phyloP scores from a whole-genome alignment of 2,113 vertebrate species.

The Pogonocichla stellata region DNA sequence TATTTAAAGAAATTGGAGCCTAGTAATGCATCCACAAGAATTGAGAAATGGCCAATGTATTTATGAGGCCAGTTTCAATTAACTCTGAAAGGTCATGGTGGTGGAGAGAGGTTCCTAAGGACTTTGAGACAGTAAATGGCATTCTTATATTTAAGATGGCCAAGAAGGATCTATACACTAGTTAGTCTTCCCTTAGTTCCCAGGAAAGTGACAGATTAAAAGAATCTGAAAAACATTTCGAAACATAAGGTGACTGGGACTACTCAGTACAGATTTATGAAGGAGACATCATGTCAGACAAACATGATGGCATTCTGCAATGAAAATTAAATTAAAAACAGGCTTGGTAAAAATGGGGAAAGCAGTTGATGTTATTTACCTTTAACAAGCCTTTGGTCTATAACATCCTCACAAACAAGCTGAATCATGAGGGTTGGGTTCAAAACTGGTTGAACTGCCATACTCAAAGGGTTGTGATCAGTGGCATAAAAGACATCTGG shows the following conservation, averaged over 20 bases:
- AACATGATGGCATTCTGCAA: not conserved
- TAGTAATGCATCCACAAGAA: not conserved
- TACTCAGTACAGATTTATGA: not conserved
- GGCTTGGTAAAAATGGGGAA: not conserved
- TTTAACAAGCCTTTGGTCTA: not conserved
- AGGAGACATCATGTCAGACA: not conserved
- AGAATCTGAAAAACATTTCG: not conserved
- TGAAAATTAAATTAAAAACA: not conserved
- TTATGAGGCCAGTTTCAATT: not conserved
- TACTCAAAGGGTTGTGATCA: not conserved
- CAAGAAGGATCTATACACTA: not conserved
- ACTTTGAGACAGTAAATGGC: not conserved
- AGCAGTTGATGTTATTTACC: not conserved
- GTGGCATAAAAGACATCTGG: not conserved
- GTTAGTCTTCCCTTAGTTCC: not conserved
- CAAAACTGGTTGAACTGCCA: not conserved
- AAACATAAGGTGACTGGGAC: not conserved
- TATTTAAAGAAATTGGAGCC: not conserved
- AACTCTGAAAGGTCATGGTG: not conserved
- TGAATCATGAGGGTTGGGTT: not conserved
- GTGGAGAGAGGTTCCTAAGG: not conserved
- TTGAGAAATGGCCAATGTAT: not conserved
- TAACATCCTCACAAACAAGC: not conserved
- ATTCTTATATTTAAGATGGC: not conserved
- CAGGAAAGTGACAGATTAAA: not conserved